Base-by-base conservation (phyloP, 2,888 invertebrate species). In the Folsomia candida region DNA sequence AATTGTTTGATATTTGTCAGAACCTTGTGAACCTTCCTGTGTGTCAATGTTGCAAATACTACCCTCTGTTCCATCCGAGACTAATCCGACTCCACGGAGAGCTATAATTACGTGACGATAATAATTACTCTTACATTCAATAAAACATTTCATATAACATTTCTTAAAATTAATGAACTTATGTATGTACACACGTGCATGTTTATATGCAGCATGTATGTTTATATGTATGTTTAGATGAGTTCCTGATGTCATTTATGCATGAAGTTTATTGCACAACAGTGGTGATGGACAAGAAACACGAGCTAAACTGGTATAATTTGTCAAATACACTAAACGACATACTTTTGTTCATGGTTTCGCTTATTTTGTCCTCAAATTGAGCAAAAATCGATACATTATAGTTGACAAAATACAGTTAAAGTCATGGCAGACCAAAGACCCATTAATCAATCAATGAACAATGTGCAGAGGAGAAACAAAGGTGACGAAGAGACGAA, bases 1-100 rank as follows among this genome's bases (percentile, higher is more conserved):
- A 4, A 79, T 47, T 37, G 76, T 72, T 74, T 80, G 78, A 75
- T 73, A 79, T 47, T 73, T 73, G 66, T 71, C 72, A 14, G 76
- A 75, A 11, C 76, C 74, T 70, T 75, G 73, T 14, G 47, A 70
- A 58, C 74, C 76, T 73, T 76, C 76, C 54, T 63, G 69, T 22
- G 76, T 74, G 62, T 68, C 72, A 60, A 76, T 76, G 62, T 74
- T 76, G 66, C 76, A 76, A 25, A 76, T 71, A 51, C 69, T 64
- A 37, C 70, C 70, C 60, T 73, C 72, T 37, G 70, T 65, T 51
- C 72, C 72, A 47, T 68, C 66, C 0, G 74, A 73, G 57, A 74
- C 74, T 18, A 74, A 63, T 57, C 74, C 76, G 6, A 76, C 71
- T 58, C 74, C 74, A 11, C 76, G 57, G 27, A 76, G 66, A 68